Conservation (phyloP, 2,888 invertebrate genomes). For the Synanthedon myopaeformis region DNA sequence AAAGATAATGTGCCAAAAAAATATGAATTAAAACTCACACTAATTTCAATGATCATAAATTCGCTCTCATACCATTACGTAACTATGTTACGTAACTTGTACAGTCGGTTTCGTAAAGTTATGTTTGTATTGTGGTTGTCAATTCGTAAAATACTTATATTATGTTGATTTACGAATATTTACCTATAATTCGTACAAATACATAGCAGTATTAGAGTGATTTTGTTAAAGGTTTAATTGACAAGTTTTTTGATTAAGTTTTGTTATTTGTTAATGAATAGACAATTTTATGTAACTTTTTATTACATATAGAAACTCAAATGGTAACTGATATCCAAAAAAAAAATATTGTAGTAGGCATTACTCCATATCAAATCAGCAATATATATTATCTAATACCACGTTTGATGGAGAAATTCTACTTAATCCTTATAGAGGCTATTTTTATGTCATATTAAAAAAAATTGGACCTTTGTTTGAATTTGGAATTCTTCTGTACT, state of each 20-base stretch:
- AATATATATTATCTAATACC: too few relatives aligned
- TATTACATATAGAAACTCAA: neutral
- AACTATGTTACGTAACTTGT: too few relatives aligned
- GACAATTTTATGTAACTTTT: neutral
- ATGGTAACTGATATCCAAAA: neutral
- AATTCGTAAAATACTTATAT: neutral
- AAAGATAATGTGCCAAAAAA: too few relatives aligned
- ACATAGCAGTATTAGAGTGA: conserved; percentile 68
- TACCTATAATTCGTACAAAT: conserved; percentile 67
- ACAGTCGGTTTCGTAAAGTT: neutral
- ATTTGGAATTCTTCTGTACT: too few relatives aligned
- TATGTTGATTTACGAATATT: conserved; percentile 7
- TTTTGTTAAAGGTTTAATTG: conserved; percentile 69
- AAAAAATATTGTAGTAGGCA: neutral
- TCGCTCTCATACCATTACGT: too few relatives aligned
- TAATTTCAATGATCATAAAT: too few relatives aligned
- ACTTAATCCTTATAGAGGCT: too few relatives aligned
- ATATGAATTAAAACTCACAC: too few relatives aligned
- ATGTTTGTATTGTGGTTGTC: neutral
- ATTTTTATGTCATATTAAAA: too few relatives aligned
- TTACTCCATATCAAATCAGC: too few relatives aligned
- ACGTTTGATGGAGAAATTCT: too few relatives aligned
- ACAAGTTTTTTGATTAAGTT: conserved; percentile 62
- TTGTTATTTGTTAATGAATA: conserved; percentile 62
- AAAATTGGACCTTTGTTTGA: too few relatives aligned